Conservation (phyloP, 2,888 invertebrate species). For the Xestoiulus laeticollis region DNA sequence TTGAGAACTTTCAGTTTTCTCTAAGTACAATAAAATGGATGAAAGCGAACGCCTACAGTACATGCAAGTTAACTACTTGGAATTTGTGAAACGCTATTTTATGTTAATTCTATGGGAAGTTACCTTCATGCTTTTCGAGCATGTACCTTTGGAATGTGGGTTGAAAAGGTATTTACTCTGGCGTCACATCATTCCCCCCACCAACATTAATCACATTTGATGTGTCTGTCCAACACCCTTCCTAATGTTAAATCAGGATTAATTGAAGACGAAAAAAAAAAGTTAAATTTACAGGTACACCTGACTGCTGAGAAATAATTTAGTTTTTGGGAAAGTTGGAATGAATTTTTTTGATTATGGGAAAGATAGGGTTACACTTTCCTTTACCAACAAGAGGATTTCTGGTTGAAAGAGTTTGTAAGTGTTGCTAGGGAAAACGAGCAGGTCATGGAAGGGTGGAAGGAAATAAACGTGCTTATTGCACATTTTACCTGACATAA, state of each 20-base stretch:
- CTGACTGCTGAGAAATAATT: neutral
- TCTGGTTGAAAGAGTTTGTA: constrained; percentile 48
- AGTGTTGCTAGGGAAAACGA: neutral
- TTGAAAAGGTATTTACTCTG: neutral
- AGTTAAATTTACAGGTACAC: neutral
- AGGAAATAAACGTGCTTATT: constrained; percentile 24
- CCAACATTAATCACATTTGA: constrained; percentile 27
- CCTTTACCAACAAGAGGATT: constrained; percentile 38
- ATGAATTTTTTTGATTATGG: neutral
- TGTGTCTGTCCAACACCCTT: neutral
- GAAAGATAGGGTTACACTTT: constrained; percentile 28
- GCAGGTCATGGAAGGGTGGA: constrained; percentile 43
- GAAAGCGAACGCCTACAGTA: neutral
- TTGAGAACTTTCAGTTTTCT: neutral
- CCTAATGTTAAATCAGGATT: neutral
- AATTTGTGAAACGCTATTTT: neutral
- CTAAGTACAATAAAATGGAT: neutral
- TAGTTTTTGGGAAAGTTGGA: neutral
- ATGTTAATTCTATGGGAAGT: neutral
- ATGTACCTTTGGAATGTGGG: neutral
- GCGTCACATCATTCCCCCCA: neutral
- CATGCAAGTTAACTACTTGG: neutral
- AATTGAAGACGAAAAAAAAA: neutral
- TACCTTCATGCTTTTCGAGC: neutral
- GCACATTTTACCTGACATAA: constrained; percentile 47